Evolutionary conservation across 2,888 invertebrate genomes (phyloP).

Genomic region (Agonopterix subpropinquella): DNA sequence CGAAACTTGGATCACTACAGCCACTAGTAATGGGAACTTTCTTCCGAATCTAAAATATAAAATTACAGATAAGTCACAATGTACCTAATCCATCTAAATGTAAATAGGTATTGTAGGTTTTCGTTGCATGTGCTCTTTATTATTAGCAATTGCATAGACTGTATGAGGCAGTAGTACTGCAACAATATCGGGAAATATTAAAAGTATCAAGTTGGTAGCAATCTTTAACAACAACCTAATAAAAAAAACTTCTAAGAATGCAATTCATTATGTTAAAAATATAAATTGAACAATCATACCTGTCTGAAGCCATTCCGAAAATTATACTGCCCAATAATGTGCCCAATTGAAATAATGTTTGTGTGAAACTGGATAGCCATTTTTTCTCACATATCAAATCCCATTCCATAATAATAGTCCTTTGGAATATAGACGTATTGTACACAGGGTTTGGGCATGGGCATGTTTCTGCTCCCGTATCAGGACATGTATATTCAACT

Average conservation of each 20-base stretch:
- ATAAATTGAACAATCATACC: neutral
- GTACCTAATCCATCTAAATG: too few species aligned
- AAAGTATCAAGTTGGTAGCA: too few species aligned
- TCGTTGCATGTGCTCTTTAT: too few species aligned
- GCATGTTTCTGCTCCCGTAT: constrained; percentile 49
- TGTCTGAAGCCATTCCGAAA: constrained; percentile 3
- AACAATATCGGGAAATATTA: too few species aligned
- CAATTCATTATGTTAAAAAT: neutral
- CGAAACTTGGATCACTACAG: constrained; percentile 82
- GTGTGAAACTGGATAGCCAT: constrained; percentile 76
- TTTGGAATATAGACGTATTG: constrained; percentile 79
- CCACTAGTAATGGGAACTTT: constrained; percentile 80
- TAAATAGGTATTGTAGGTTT: too few species aligned
- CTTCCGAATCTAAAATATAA: constrained; percentile 80
- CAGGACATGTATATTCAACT: constrained; percentile 38
- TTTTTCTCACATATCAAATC: constrained; percentile 81
- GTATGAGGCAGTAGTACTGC: too few species aligned
- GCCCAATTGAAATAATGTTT: neutral
- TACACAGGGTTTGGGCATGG: constrained; percentile 76
- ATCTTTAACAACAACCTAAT: too few species aligned
- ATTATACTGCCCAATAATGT: neutral
- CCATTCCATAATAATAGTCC: constrained; percentile 85
- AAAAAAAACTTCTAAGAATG: too few species aligned
- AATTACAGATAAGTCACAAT: neutral
- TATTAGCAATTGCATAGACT: too few species aligned